Evolutionary conservation across 2,888 invertebrate species (phyloP), one percentile per base, ranked within the genome.

Genomic region (Nomada ruficornis): DNA sequence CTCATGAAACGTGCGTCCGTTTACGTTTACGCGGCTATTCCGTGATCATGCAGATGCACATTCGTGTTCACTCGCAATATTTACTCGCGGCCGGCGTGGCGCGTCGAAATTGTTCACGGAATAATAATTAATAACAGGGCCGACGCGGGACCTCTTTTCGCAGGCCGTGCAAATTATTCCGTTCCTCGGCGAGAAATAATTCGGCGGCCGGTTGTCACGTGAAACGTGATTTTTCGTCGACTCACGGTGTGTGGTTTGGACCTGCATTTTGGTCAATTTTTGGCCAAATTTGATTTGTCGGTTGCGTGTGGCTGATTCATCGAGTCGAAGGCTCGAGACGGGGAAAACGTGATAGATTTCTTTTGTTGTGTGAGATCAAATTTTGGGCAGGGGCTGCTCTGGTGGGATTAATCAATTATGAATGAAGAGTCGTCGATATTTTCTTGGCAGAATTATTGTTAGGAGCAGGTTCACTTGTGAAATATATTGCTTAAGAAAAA

Each of bases 51-150:
- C 73, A 71, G 55, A 75, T 44, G 55, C 70, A 50, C 52, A 44
- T 67, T 20, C 64, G 15, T 59, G 44, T 59, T 23, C 60, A 18
- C 2, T 73, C 60, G 80, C 72, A 75, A 83, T 87, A 77, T 86
- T 86, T 77, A 82, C 87, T 82, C 74, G 77, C 57, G 65, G 47
- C 15, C 13, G 47, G 10, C 65, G 72, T 71, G 64, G 60, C 74
- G 69, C 54, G 70, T 75, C 64, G 59, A 29, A 65, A 78, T 73
- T 60, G 81, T 83, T 86, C 81, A 29, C 76, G 50, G 77, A 82
- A 79, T 70, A 76, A 88, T 88, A 88, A 88, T 86, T 88, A 83
- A 86, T 82, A 86, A 82, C 64, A 50, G 60, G 68, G 59, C 47
- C 68, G 23, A 59, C 52, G 54, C 57, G 26, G 67, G 11, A 29